These are phyloP conservation scores for Drosophila quadrilineata DNA, from an alignment of 1,140 invertebrate species.

Conservation along the genomic window DNA sequence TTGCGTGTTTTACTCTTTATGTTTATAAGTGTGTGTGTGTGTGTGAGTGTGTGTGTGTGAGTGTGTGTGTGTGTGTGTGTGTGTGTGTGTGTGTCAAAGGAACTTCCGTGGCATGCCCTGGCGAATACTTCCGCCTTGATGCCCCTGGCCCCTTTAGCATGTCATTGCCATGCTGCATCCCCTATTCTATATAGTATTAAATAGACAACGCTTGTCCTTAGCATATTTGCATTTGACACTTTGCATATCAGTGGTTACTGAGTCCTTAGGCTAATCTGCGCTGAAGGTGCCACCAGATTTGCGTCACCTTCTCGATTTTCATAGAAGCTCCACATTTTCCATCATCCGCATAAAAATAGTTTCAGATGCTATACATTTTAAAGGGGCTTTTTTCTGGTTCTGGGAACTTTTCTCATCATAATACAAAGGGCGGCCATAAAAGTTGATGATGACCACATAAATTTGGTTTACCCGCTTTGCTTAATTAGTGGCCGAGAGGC, in stretches of 20 bases:
- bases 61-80: neutral
- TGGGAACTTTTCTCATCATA: conserved; percentile 18
- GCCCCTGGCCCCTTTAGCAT: conserved; percentile 45
- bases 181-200: conserved; percentile 17
- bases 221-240: conserved; percentile 65
- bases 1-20: conserved; percentile 1
- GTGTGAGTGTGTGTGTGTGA: neutral
- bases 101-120: conserved; percentile 58
- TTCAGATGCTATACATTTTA: neutral
- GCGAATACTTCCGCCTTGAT: conserved; percentile 42
- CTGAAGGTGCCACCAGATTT: conserved; percentile 29
- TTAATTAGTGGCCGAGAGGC: conserved; percentile 44
- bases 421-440: conserved; percentile 38
- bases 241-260: conserved; percentile 61
- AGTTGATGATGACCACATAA: conserved; percentile 56
- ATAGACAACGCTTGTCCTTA: conserved; percentile 12
- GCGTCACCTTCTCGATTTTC: conserved; percentile 11
- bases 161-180: conserved; percentile 56
- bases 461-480: conserved; percentile 38
- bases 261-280: conserved; percentile 20
- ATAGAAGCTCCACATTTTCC: neutral
- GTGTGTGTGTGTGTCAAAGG: conserved; percentile 40
- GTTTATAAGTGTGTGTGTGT: too few relatives aligned
- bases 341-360: conserved; percentile 10
- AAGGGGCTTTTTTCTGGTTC: neutral